A percentile compares a stretch with the other conserved stretches of the same genome.
Conservation (phyloP, 2,113 vertebrate genomes). For the Vulpes lagopus region DNA sequence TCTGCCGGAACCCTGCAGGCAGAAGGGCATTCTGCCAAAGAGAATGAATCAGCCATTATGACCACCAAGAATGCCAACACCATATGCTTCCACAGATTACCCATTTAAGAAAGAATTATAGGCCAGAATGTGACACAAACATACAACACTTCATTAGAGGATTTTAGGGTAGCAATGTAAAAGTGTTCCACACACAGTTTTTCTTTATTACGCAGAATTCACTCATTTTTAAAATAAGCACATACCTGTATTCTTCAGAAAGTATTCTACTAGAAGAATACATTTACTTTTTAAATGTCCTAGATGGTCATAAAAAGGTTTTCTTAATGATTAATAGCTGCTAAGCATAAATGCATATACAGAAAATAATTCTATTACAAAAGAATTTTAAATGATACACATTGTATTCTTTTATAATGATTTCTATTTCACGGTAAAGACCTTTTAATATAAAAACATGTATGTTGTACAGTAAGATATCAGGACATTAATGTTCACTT, state of each 20-base stretch:
- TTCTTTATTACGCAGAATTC: constrained; percentile 1
- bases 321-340: constrained; percentile 51
- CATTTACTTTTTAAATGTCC: constrained; percentile 43
- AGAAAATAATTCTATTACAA: constrained; percentile 34
- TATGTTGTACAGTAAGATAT: background rate
- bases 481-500: background rate
- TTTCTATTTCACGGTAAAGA: background rate
- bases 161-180: background rate
- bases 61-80: background rate
- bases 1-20: constrained; percentile 96
- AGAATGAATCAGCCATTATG: constrained; percentile 57
- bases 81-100: background rate
- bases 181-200: background rate
- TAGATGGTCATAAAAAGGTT: background rate
- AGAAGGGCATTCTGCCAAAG: constrained; percentile 94
- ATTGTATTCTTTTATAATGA: background rate
- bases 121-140: background rate
- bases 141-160: background rate
- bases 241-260: constrained; percentile 26
- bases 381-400: background rate
- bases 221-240: constrained; percentile 34
- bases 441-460: constrained; percentile 24
- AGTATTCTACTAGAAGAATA: constrained; percentile 20
- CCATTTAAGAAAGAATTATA: background rate
- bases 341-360: background rate